Conservation (phyloP, 2,113 vertebrate species). For the Phrynocephalus versicolor region DNA sequence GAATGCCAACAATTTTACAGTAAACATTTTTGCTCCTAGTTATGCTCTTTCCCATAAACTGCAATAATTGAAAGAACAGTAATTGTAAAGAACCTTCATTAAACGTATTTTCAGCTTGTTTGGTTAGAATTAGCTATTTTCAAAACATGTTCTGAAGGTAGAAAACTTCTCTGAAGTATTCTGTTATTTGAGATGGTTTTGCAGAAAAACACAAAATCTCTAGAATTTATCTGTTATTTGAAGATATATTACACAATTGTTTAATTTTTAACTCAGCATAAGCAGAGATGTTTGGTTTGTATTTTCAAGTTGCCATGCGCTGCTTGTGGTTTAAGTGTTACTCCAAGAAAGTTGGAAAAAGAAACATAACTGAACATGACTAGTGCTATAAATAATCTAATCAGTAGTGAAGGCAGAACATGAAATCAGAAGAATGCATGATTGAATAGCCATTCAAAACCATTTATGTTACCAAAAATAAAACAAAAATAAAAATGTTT, state of each 20-base stretch:
- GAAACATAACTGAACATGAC: conserved; percentile 59
- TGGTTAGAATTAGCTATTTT: neutral
- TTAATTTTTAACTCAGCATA: conserved; percentile 13
- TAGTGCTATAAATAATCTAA: conserved; percentile 50
- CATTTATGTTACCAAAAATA: no score
- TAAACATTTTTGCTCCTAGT: neutral
- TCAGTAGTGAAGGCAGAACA: conserved; percentile 57
- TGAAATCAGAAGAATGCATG: conserved; percentile 60
- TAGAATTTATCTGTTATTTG: neutral
- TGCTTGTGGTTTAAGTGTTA: conserved; percentile 35
- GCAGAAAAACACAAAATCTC: neutral
- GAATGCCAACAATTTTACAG: neutral
- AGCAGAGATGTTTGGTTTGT: conserved; percentile 41
- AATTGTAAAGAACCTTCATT: neutral
- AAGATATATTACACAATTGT: conserved; percentile 13
- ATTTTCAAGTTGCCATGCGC: conserved; percentile 49
- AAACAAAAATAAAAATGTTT: no score
- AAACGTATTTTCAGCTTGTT: neutral
- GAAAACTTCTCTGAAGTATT: neutral
- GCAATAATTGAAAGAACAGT: neutral
- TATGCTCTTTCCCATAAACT: neutral
- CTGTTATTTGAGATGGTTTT: conserved; percentile 1
- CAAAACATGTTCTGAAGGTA: neutral
- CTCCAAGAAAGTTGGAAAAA: conserved; percentile 56
- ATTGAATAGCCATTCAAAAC: conserved; percentile 53